Percentiles rank a stretch among this genome's conserved stretches.
These are phyloP conservation scores for Hypotaenidia okinawae DNA, from an alignment of 2,797 vertebrate species.

Conservation along the genomic window DNA sequence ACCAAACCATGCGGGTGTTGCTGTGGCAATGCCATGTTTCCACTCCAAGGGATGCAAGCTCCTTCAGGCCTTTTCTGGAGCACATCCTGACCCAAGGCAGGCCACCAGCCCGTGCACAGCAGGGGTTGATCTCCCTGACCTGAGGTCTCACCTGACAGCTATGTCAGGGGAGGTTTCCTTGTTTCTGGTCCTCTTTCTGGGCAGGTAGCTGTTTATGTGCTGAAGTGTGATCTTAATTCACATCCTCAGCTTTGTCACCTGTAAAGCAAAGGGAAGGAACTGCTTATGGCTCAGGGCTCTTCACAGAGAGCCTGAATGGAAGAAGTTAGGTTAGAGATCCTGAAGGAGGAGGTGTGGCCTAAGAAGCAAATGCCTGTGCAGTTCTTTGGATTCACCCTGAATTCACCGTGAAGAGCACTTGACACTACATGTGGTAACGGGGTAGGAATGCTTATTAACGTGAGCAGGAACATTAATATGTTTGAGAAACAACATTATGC, in stretches of 20 bases:
- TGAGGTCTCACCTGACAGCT: not conserved
- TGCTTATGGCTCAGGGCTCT: rapidly evolving
- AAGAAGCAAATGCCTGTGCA: not conserved
- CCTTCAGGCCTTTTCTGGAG: not conserved
- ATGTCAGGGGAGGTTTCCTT: not conserved
- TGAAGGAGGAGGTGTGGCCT: not conserved
- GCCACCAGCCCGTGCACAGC: not conserved
- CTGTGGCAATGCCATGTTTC: not conserved
- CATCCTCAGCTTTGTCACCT: not conserved
- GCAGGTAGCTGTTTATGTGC: not conserved
- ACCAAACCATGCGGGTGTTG: not conserved
- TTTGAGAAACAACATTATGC: constrained; percentile 15
- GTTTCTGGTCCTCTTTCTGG: not conserved
- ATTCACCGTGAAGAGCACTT: not conserved
- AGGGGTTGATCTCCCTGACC: not conserved
- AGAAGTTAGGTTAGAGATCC: not conserved
- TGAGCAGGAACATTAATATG: not conserved
- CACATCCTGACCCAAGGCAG: not conserved
- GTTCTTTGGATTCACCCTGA: not conserved
- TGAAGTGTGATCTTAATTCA: not conserved
- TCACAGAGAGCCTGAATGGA: not conserved
- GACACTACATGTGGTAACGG: rapidly evolving
- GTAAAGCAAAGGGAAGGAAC: not conserved
- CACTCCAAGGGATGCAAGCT: not conserved
- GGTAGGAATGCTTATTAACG: not conserved